Percentiles rank a stretch among this genome's conserved stretches.
Evolutionary conservation across 2,797 vertebrate species (phyloP).

Genomic region (Nyctalus aviator): DNA sequence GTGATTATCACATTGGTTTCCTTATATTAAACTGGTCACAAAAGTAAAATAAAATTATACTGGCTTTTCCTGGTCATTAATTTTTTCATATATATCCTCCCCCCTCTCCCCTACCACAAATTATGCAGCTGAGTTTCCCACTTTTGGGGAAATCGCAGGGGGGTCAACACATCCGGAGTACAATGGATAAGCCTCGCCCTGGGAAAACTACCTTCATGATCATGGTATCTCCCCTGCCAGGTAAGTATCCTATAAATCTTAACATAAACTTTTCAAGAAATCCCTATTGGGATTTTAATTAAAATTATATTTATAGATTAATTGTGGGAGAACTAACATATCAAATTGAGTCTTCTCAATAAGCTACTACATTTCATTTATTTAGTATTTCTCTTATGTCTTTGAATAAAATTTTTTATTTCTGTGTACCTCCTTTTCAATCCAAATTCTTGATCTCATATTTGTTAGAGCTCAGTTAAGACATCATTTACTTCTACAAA

Average conservation of each 20-base stretch:
- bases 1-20: neutral
- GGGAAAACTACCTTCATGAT: no score
- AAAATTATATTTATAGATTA: constrained; percentile 41
- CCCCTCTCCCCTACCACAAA: no score
- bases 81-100: constrained; percentile 44
- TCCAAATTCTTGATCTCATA: constrained; percentile 32
- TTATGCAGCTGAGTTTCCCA: no score
- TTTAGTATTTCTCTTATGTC: constrained; percentile 30
- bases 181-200: no score
- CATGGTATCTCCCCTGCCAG: no score
- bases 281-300: neutral
- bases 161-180: no score
- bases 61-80: constrained; percentile 41
- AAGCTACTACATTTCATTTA: neutral
- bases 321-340: constrained; percentile 52
- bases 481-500: constrained; percentile 15
- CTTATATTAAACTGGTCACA: neutral
- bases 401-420: constrained; percentile 60
- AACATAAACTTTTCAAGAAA: constrained; percentile 41
- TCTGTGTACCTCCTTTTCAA: constrained; percentile 32
- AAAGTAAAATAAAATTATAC: constrained; percentile 34
- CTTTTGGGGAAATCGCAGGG: no score
- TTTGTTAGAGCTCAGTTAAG: constrained; percentile 54
- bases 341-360: neutral
- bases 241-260: constrained; percentile 29